phyloP scores from a whole-genome alignment of 2,797 vertebrate species.

The Eulemur albifrons region DNA sequence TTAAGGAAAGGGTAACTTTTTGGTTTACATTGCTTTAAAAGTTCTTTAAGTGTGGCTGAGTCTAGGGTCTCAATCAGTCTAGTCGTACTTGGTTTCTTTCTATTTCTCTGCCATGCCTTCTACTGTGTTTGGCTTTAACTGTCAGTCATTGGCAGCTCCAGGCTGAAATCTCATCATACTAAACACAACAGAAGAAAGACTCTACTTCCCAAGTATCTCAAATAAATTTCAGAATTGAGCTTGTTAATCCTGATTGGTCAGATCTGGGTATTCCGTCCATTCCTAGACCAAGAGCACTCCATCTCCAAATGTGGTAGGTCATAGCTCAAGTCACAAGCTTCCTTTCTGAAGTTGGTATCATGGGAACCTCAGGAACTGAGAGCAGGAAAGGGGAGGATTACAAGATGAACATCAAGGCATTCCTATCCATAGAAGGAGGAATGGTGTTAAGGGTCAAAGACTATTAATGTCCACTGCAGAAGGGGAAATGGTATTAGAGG shows the following conservation, averaged over 20 bases:
- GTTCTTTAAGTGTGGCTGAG: neutral
- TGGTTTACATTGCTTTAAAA: neutral
- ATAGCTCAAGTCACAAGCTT: neutral
- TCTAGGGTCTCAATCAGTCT: neutral
- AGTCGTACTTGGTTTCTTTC: neutral
- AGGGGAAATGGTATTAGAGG: neutral
- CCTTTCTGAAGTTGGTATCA: neutral
- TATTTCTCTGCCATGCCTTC: neutral
- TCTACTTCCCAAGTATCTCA: neutral
- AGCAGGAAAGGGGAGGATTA: neutral
- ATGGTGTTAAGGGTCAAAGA: neutral
- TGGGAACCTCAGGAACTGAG: neutral
- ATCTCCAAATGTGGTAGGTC: neutral
- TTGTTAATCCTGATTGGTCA: neutral
- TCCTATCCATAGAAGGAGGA: neutral
- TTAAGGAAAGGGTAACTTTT: neutral
- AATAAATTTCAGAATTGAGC: neutral
- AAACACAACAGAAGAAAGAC: neutral
- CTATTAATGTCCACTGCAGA: neutral
- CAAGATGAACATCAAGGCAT: neutral
- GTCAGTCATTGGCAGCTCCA: neutral
- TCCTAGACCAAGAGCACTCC: neutral
- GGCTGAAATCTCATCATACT: neutral
- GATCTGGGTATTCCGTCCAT: neutral
- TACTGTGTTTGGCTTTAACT: neutral